Percentiles rank a stretch among this genome's conserved stretches.
Conservation (phyloP, 2,888 invertebrate genomes). For the Chesias legatella region DNA sequence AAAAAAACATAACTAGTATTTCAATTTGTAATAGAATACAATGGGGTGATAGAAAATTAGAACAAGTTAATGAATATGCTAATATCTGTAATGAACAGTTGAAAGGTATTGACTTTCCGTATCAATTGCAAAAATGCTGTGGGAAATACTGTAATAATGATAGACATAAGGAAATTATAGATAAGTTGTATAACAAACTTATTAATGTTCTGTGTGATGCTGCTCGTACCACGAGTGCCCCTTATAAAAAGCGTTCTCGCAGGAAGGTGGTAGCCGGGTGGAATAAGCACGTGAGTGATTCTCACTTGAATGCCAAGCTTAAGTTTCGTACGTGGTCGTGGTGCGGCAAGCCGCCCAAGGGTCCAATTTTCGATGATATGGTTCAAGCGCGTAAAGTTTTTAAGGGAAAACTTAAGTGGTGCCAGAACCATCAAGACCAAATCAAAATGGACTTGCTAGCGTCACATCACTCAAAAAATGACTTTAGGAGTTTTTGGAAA, state of each 20-base stretch:
- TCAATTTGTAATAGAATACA: background rate
- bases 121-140: constrained; percentile 3
- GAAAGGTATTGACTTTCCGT: constrained; percentile 6
- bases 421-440: constrained; percentile 3
- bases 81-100: constrained; percentile 1
- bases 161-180: constrained; percentile 15
- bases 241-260: background rate
- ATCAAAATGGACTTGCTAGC: background rate
- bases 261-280: constrained; percentile 17
- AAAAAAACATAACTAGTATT: background rate
- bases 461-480: background rate
- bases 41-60: constrained; percentile 7
- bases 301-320: constrained; percentile 22
- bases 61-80: constrained; percentile 2
- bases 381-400: constrained; percentile 1
- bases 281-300: constrained; percentile 25
- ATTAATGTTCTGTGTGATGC: constrained; percentile 12
- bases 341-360: constrained; percentile 6
- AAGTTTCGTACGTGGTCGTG: constrained; percentile 22
- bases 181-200: constrained; percentile 21
- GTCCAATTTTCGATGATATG: background rate
- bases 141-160: constrained; percentile 8
- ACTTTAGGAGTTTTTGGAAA: background rate
- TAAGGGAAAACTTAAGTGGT: constrained; percentile 9
- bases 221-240: background rate